Conservation (phyloP, 2,888 invertebrate species). For the Nasonia oneida region DNA sequence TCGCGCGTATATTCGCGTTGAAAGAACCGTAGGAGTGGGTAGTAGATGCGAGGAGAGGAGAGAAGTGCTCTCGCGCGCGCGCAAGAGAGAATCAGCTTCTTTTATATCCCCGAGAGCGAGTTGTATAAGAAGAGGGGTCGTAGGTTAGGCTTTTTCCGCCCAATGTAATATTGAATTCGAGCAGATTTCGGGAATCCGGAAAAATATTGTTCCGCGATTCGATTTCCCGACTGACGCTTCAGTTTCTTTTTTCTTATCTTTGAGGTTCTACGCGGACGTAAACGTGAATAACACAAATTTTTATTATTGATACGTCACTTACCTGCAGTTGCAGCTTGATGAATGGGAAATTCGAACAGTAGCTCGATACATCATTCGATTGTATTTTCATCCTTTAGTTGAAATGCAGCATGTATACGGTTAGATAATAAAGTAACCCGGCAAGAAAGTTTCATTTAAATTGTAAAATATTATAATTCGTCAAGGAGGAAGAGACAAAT, state of each 20-base stretch:
- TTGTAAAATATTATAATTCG: not conserved
- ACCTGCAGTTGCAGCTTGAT: not conserved
- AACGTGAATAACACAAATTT: too few species aligned
- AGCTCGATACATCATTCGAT: not conserved
- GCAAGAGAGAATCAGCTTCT: slow-evolving; percentile 52
- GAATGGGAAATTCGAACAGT: not conserved
- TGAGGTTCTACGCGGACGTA: too few species aligned
- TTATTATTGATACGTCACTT: not conserved
- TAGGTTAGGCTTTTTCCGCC: slow-evolving; percentile 31
- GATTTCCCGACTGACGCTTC: not conserved
- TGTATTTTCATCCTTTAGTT: not conserved
- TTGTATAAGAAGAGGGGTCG: slow-evolving; percentile 31
- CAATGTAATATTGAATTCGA: slow-evolving; percentile 56
- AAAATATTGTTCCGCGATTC: slow-evolving; percentile 37
- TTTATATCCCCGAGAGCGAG: slow-evolving; percentile 48
- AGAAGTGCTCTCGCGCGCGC: not conserved
- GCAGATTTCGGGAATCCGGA: slow-evolving; percentile 52
- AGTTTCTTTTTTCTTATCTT: too few species aligned
- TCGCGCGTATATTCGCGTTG: not conserved
- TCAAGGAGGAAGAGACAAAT: not conserved
- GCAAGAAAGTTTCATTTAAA: not conserved
- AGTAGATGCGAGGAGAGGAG: not conserved
- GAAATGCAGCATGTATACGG: not conserved
- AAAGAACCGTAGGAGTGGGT: slow-evolving; percentile 37
- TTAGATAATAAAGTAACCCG: not conserved